Percentiles rank a stretch among this genome's conserved stretches.
phyloP scores from a whole-genome alignment of 2,888 invertebrate species.

The Vesta saturnalis region DNA sequence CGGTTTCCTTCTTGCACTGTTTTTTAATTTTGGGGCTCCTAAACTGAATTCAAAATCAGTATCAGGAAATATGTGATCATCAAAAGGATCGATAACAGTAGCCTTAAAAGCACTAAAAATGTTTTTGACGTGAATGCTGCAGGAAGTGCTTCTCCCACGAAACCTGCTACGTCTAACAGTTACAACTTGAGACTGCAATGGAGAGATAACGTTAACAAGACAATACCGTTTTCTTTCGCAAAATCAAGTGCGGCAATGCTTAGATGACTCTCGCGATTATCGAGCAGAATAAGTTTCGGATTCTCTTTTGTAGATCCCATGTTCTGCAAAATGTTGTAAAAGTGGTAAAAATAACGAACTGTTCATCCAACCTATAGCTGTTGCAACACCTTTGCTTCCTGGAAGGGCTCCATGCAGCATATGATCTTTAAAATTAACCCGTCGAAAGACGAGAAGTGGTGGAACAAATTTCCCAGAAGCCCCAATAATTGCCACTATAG shows the following conservation, averaged over 20 bases:
- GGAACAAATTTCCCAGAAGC: background rate
- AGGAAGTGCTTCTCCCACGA: no score
- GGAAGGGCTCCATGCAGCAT: background rate
- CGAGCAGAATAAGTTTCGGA: no score
- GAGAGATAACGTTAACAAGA: constrained; percentile 5
- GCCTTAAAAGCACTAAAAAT: no score
- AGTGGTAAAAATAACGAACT: no score
- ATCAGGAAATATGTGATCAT: constrained; percentile 3
- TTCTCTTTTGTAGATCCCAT: constrained; percentile 41
- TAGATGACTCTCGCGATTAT: no score
- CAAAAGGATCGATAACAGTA: background rate
- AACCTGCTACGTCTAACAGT: no score
- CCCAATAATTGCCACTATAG: constrained; percentile 5
- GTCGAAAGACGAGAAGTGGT: constrained; percentile 3
- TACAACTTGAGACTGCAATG: background rate
- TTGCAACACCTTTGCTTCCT: constrained; percentile 3
- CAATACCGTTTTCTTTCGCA: background rate
- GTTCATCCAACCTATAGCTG: background rate
- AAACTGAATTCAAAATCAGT: constrained; percentile 6
- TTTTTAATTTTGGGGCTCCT: background rate
- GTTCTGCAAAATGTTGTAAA: constrained; percentile 49
- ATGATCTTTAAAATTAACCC: constrained; percentile 8
- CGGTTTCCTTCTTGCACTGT: background rate
- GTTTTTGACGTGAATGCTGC: constrained; percentile 3
- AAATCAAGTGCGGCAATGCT: no score